Base-by-base conservation (phyloP, 2,888 invertebrate genomes). In the Baccha elongata region DNA sequence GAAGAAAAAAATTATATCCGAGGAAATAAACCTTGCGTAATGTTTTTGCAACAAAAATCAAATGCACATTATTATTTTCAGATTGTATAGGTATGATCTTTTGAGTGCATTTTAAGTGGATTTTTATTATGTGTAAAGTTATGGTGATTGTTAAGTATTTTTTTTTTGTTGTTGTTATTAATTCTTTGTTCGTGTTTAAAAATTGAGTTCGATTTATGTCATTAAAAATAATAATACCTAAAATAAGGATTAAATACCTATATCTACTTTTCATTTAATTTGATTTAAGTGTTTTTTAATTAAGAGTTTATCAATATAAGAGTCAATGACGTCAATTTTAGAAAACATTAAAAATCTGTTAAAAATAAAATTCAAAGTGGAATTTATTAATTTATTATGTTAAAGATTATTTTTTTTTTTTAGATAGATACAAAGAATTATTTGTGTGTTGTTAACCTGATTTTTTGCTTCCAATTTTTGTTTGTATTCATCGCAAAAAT, bases 81-180 rank as follows among this genome's bases (percentile, higher is more conserved):
- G 74, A 74, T 74, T 58, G 35, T 71, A n/a, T n/a, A n/a, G n/a
- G n/a, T n/a, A 65, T 53, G 71, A 81, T 75, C 68, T 62, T 40
- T 78, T 78, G 78, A 83, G 78, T 78, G 42, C 21, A 29, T 62
- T 72, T 83, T 78, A 83, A 83, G 72, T 65, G 72, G 44, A 50
- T 78, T 81, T 73, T 83, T 83, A 83, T 83, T 72, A 78, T 40
- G 83, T 83, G 83, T 10, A 73, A 83, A 83, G 62, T 83, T 10
- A 64, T 37, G 42, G 44, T 48, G 19, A 29, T 60, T 37, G 7
- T 58, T 4, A 37, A 37, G 19, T 55, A 17, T 42, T 42, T 42
- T 42, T 7, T 42, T 13, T 42, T 55, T 35, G 35, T n/a, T n/a
- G n/a, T n/a, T n/a, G n/a, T n/a, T n/a, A n/a, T n/a, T n/a, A n/a